phyloP scores from a whole-genome alignment of 1,140 invertebrate genomes.

The Drosophila tropicalis region DNA sequence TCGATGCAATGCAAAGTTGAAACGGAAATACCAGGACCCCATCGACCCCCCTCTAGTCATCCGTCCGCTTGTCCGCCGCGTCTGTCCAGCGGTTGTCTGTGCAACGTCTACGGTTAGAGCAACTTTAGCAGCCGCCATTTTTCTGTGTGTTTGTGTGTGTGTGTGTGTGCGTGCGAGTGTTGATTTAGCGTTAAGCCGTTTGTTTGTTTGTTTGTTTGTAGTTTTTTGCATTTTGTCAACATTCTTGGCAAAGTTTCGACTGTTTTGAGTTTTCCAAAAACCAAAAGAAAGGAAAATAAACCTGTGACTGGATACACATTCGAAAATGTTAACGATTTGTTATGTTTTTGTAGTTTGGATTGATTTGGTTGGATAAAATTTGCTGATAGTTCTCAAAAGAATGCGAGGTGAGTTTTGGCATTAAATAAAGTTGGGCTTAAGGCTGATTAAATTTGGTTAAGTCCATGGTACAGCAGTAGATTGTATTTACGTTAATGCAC shows the following conservation, averaged over 20 bases:
- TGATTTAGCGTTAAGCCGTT: constrained; percentile 79
- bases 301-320: constrained; percentile 33
- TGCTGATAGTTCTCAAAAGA: constrained; percentile 4
- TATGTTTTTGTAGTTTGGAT: constrained; percentile 10
- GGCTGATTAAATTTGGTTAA: background rate
- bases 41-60: background rate
- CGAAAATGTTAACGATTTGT: constrained; percentile 1
- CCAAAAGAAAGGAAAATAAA: constrained; percentile 34
- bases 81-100: constrained; percentile 56
- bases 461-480: background rate
- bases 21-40: constrained; percentile 63
- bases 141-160: background rate
- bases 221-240: constrained; percentile 78
- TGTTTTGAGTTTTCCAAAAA: constrained; percentile 60
- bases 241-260: constrained; percentile 62
- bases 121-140: constrained; percentile 54
- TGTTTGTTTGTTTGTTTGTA: constrained; percentile 29
- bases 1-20: constrained; percentile 72
- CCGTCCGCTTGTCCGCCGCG: constrained; percentile 30
- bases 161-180: constrained; percentile 39
- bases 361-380: constrained; percentile 16
- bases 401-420: background rate
- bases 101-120: constrained; percentile 72
- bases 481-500: background rate
- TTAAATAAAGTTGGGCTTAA: background rate